phyloP scores from a whole-genome alignment of 2,113 vertebrate genomes.

The Vulpes lagopus region DNA sequence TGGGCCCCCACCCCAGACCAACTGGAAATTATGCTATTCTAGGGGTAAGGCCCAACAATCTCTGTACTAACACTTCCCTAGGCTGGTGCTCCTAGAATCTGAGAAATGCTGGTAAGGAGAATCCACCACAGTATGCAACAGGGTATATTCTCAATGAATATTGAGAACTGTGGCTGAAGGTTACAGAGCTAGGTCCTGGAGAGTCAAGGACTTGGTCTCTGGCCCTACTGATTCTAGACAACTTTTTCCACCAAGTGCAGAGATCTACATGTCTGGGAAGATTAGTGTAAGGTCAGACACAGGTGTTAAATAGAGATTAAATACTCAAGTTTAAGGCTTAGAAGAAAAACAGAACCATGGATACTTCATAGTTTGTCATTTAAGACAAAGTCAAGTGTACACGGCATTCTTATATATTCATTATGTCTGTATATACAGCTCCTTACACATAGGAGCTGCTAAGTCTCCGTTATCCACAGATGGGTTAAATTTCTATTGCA shows the following conservation, averaged over 20 bases:
- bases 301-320: background rate
- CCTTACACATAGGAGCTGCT: accelerated
- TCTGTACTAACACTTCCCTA: background rate
- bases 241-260: background rate
- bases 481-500: background rate
- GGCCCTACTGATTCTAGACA: background rate
- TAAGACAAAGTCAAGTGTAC: background rate
- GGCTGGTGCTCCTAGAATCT: too few relatives aligned
- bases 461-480: background rate
- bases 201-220: background rate
- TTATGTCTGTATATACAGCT: accelerated
- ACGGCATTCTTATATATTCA: accelerated
- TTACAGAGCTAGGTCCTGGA: background rate
- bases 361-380: too few relatives aligned
- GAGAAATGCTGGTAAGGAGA: background rate
- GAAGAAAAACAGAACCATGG: background rate
- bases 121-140: accelerated
- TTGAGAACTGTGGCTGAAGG: background rate
- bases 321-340: background rate
- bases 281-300: background rate
- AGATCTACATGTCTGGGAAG: background rate
- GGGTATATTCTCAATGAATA: background rate
- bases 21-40: background rate
- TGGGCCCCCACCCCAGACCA: background rate
- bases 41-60: background rate